Percentiles rank a stretch among this genome's conserved stretches.
These are phyloP conservation scores for Eretmochelys imbricata DNA, from an alignment of 2,113 vertebrate species.

Conservation along the genomic window DNA sequence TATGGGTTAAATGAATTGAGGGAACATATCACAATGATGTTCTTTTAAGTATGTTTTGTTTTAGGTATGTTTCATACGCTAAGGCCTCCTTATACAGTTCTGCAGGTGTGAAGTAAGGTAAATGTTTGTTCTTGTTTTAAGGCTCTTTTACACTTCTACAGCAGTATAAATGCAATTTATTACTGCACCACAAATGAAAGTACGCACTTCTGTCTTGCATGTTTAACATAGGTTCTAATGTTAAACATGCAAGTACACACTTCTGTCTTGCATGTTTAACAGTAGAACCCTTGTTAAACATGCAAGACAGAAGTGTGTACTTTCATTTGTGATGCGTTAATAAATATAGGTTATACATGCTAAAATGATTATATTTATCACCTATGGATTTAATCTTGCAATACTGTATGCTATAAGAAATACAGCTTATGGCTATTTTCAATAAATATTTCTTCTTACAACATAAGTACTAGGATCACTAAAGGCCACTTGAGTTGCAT, in stretches of 20 bases:
- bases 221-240: background rate
- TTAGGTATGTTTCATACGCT: background rate
- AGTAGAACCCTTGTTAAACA: background rate
- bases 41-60: background rate
- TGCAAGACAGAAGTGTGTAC: background rate
- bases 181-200: background rate
- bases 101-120: background rate
- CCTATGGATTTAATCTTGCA: background rate
- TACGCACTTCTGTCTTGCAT: background rate
- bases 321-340: background rate
- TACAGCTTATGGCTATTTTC: background rate
- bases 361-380: background rate
- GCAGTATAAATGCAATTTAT: background rate
- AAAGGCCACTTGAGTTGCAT: background rate
- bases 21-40: background rate
- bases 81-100: background rate
- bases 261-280: background rate
- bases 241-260: background rate
- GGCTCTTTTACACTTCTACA: background rate
- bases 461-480: background rate
- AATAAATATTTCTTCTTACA: background rate
- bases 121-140: no score
- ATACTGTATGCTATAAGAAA: background rate
- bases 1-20: background rate
- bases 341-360: background rate